Evolutionary conservation across 2,113 vertebrate species (phyloP), one percentile per base, ranked within the genome.

Genomic region (Neotoma lepida): DNA sequence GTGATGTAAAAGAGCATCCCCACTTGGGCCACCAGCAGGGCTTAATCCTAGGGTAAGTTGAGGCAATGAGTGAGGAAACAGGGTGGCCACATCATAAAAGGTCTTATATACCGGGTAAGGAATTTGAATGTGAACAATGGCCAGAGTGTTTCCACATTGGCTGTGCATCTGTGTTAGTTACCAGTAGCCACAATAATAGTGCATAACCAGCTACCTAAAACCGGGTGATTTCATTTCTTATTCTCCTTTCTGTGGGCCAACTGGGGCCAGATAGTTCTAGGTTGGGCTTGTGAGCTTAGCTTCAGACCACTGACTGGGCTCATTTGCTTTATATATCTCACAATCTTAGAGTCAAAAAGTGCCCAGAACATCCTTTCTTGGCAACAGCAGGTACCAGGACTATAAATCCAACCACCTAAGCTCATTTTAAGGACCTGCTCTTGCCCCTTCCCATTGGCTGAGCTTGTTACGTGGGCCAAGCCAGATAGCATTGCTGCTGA

Each of bases 331-430:
- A 28, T 41, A 4, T 49, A 14, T 58, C 71, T 58, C 63, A 87
- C 30, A 44, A 0, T 68, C 49, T 93, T 90, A 54, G 56, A 91
- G 90, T 87, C 49, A 92, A 6, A 44, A 64, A 2, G 24, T 92
- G 76, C 77, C 85, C 39, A n/a, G 80, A 77, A 9, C 73, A 63
- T 89, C 78, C 91, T 87, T 74, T 68, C 93, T 56, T 82, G 41
- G 88, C 49, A 87, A 13, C 39, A 81, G 71, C 58, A 85, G 81
- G 63, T 41, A 18, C 49, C 70, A 63, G 14, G 74, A 35, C 22
- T 15, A 4, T 84, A 86, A 91, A 14, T 66, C 80, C 61, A 93
- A 6, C 73, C 30, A 44, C 28, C 80, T 22, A 41, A 61, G 28
- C 17, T 41, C 28, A 9, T 89, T 73, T 87, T 68, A 94, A 91